phyloP scores from a whole-genome alignment of 2,797 vertebrate genomes.

The Meriones psammophilus region DNA sequence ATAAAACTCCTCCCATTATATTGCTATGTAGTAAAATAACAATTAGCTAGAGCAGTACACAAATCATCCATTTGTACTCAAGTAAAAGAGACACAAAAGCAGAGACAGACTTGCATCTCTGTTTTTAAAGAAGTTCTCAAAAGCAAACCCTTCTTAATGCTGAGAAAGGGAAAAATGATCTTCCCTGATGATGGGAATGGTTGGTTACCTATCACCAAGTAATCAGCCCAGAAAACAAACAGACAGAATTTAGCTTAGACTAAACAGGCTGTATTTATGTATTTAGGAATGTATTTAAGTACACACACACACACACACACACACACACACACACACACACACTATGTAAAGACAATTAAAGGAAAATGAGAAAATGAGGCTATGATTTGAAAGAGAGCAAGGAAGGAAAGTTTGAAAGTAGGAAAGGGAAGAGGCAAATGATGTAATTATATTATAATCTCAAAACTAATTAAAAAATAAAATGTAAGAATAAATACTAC shows the following conservation, averaged over 20 bases:
- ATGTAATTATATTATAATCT: neutral
- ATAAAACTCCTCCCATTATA: constrained; percentile 33
- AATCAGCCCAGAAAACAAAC: neutral
- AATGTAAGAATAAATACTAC: constrained; percentile 45
- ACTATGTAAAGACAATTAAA: neutral
- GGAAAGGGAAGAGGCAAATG: neutral
- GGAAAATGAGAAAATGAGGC: neutral
- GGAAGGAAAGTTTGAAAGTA: neutral
- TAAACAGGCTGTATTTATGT: neutral
- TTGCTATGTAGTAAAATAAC: neutral
- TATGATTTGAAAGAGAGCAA: neutral
- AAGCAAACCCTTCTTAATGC: constrained; percentile 32
- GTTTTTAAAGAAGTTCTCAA: constrained; percentile 33
- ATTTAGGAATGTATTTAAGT: neutral
- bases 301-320: neutral
- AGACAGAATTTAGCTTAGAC: neutral
- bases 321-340: neutral
- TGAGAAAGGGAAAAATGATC: neutral
- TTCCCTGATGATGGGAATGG: neutral
- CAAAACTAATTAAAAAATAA: neutral
- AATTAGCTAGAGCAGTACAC: constrained; percentile 39
- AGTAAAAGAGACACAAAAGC: neutral
- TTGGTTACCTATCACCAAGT: neutral
- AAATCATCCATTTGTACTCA: constrained; percentile 45
- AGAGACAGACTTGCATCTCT: neutral